Base-by-base conservation (phyloP, 2,888 invertebrate species). In the Liopterus haemorrhoidalis region DNA sequence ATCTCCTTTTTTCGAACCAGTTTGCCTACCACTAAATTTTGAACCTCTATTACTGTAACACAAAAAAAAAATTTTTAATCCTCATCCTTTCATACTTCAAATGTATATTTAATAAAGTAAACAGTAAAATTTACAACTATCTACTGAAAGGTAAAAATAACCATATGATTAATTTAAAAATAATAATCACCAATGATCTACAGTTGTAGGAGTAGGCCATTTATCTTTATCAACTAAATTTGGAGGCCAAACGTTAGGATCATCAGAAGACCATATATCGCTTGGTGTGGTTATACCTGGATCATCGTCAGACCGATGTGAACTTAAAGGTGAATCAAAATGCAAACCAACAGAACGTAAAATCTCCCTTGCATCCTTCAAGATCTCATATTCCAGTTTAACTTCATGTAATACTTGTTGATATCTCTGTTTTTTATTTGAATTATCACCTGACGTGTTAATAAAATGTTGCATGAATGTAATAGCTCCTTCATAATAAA, bases 401-500 rank as follows among this genome's bases (percentile, higher is more conserved):
- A 96, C 83, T 67, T 48, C 30, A 35, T 43, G 32, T 19, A 36
- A 20, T 22, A 88, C 91, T 77, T 88, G 78, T 65, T 85, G 88
- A 93, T 93, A 94, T 70, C 87, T 87, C 48, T 83, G 84, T 68
- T 87, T 89, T 51, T 88, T 75, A 47, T 82, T 76, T 24, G 84
- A 82, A 12, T 30, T 24, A 67, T 92, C 91, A 9, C 78, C 79
- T 50, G 90, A 86, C 40, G 83, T 82, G 20, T 79, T 75, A 31
- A 95, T 75, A 48, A 93, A 75, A 59, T 86, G 79, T 59, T 88
- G 86, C 58, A 97, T 84, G 76, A 93, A 89, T 66, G 92, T 90
- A 46, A 95, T 78, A 6, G 89, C 86, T 40, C 91, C 90, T 67
- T 94, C 89, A 66, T 94, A 95, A 69, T 93, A 94, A 46, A 94